These are phyloP conservation scores for Melanotaenia duboulayi DNA, from an alignment of 2,113 vertebrate species.

Conservation along the genomic window DNA sequence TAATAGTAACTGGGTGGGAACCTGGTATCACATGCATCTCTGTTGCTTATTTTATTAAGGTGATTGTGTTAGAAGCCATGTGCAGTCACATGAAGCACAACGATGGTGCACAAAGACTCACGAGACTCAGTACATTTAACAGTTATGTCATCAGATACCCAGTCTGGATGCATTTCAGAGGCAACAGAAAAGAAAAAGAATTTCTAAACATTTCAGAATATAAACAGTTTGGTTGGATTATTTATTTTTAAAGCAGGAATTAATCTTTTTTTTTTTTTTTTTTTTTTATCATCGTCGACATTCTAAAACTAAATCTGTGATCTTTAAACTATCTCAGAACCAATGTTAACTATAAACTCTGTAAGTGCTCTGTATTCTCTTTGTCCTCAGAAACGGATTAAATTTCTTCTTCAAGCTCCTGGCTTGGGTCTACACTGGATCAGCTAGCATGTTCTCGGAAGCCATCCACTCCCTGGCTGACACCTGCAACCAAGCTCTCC, in stretches of 20 bases:
- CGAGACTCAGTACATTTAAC: not conserved
- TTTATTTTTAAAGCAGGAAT: not conserved
- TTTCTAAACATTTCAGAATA: not conserved
- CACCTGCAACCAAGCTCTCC: constrained; percentile 96
- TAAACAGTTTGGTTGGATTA: not conserved
- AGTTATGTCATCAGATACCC: not conserved
- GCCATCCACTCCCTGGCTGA: constrained; percentile 98
- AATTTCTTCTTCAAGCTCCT: constrained; percentile 99
- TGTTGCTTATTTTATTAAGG: constrained; percentile 68
- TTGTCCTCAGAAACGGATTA: constrained; percentile 91
- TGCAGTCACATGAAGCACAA: constrained; percentile 72
- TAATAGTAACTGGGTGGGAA: not conserved
- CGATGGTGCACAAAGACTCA: not conserved
- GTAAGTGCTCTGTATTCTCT: constrained; percentile 35
- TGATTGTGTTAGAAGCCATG: constrained; percentile 76
- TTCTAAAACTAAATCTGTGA: not conserved
- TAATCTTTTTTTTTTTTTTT: too few species aligned
- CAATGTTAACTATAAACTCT: not conserved
- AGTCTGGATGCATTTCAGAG: not conserved
- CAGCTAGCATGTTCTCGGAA: constrained; percentile 99
- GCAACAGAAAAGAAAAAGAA: not conserved
- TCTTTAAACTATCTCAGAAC: not conserved
- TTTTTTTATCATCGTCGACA: too few species aligned
- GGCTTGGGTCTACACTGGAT: constrained; percentile 98
- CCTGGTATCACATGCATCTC: constrained; percentile 42